Evolutionary conservation across 2,888 invertebrate genomes (phyloP), one percentile per base, ranked within the genome.

Genomic region (Lordiphosa fenestrarum): DNA sequence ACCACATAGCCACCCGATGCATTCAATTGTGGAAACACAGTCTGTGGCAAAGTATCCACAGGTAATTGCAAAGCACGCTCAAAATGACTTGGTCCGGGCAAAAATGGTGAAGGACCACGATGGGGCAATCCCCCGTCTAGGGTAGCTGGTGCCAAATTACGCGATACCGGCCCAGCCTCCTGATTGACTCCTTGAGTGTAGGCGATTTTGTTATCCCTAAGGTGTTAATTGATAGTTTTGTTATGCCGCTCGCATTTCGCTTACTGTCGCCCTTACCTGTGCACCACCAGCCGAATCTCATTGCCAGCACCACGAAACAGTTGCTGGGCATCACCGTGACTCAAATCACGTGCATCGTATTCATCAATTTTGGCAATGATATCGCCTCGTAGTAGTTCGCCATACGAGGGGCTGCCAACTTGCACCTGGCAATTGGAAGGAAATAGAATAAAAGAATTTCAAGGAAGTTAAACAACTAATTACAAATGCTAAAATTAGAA

Each of bases 291-390:
- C 88, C 92, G 93, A 86, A 96, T 94, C 84, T 94, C 93, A 86
- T 93, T 94, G 62, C 93, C 94, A 67, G 96, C 94, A 88, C 94
- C 95, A 89, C 93, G 94, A 89, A 96, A 96, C 69, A 96, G 91
- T 88, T 94, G 95, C 90, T 96, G 96, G 53, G 97, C 98, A 90
- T 97, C 96, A 88, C 96, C 95, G 87, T 98, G 98, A 83, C 96
- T 92, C 85, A 98, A 91, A 87, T 95, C 95, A 63, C 95, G 92
- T 44, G 95, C 94, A 90, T 97, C 97, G 90, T 95, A 95, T 88
- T 95, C 96, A 88, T 95, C 95, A 82, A 98, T 94, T 91, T 96
- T 95, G 75, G 95, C 92, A 86, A 98, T 95, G 86, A 97, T 93
- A 91, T 98, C 98, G 73, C 98, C 98, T 71, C 96, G 93, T 75